Base-by-base conservation (phyloP, 2,888 invertebrate genomes). In the Ochropacha duplaris region DNA sequence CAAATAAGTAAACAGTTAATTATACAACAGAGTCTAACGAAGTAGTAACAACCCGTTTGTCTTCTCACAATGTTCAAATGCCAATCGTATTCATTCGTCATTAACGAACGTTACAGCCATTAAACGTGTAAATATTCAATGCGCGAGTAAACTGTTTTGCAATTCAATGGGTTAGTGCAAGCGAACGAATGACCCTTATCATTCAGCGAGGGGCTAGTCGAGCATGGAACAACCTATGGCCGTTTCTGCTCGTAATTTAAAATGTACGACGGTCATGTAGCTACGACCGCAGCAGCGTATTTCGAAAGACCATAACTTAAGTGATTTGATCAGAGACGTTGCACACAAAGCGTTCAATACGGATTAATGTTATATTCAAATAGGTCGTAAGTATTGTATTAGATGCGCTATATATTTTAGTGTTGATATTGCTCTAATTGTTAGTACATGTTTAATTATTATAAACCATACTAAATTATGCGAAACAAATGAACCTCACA, bases 121-220 rank as follows among this genome's bases (percentile, higher is more conserved):
- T 87, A 80, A 72, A 77, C 76, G 78, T 79, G 83, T 88, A 87
- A 88, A 88, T 89, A 88, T 88, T 87, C 87, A 87, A 83, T 79
- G 78, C 69, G 74, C 79, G 71, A 76, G 76, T 83, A 78, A 81
- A 79, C 80, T 81, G 77, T 70, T 88, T 86, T 86, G 86, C 87
- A 88, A 87, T 88, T 87, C 88, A 88, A 88, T 89, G 80, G 80
- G 76, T 71, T 71, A 68, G 71, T 69, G 72, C 80, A 77, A 79
- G 79, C 75, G 79, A 82, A 82, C 80, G 85, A 86, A 85, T 87
- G 88, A 85, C 84, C 84, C 84, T 84, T 79, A 79, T 80, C 80
- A 52, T 28, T 52, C 52, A 51, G 19, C 26, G 52, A 71, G 57
- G 62, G 62, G 60, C 59, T 67, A 69, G 69, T 74, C 71, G 65